These are phyloP conservation scores for Oryctes rhinoceros DNA, from an alignment of 1,140 invertebrate species.

Conservation along the genomic window DNA sequence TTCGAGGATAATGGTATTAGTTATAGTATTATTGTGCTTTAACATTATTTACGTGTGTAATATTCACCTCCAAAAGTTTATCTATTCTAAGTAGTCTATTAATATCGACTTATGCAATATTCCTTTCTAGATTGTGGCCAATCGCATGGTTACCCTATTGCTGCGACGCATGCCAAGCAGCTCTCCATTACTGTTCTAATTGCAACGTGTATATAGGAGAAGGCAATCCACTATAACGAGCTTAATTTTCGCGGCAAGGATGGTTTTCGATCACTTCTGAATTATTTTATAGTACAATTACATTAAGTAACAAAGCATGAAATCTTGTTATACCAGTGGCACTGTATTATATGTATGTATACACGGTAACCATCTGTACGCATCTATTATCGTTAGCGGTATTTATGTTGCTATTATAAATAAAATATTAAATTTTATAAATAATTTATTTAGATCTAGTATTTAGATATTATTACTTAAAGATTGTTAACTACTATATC, in stretches of 20 bases:
- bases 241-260: not conserved
- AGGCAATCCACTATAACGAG: not conserved
- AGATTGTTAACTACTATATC: too few relatives aligned
- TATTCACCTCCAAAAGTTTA: too few relatives aligned
- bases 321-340: not conserved
- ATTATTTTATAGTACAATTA: not conserved
- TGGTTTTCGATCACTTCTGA: not conserved
- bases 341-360: not conserved
- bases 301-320: not conserved
- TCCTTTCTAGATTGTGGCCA: constrained; percentile 28
- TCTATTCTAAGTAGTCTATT: not conserved
- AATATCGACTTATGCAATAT: not conserved
- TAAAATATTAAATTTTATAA: too few relatives aligned
- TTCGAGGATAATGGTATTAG: too few relatives aligned
- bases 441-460: too few relatives aligned
- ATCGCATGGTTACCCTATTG: constrained; percentile 24
- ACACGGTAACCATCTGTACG: not conserved
- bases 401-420: not conserved
- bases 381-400: not conserved
- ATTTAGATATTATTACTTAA: too few relatives aligned
- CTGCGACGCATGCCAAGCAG: constrained; percentile 26
- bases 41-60: too few relatives aligned
- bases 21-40: too few relatives aligned
- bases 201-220: constrained; percentile 35
- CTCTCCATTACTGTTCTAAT: constrained; percentile 14